Evolutionary conservation across 2,113 vertebrate genomes (phyloP), one percentile per base, ranked within the genome.

Genomic region (Menidia beryllina): DNA sequence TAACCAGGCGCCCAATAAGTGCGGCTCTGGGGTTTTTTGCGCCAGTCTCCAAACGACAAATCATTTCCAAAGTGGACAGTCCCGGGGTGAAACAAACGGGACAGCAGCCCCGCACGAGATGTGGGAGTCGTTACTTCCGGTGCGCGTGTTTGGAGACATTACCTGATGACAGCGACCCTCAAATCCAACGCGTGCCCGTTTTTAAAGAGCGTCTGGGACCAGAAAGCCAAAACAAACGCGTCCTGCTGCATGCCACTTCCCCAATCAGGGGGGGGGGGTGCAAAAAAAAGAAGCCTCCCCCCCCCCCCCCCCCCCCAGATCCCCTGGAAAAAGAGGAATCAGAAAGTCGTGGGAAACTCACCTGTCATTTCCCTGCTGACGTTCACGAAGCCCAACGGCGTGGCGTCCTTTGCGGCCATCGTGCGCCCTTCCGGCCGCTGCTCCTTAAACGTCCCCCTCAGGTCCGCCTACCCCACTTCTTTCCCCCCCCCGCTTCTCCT

Each of bases 311-410:
- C n/a, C n/a, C n/a, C n/a, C n/a, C n/a, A n/a, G n/a, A n/a, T n/a
- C n/a, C n/a, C n/a, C n/a, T n/a, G n/a, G n/a, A 34, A 34, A 34
- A 34, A 34, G 8, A 30, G 30, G 8, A 30, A 34, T 0, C 23
- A 58, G 27, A 76, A 84, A 83, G 52, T 70, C 72, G 1, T 0
- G 39, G 3, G 34, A 43, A 25, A 81, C 82, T 89, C 81, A 93
- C 93, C 93, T 92, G 93, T 91, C 75, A 93, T 91, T 52, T 94
- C 93, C 39, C 89, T 88, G 87, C 88, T 90, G 78, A 94, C 90
- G 82, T 56, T 84, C 49, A 71, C 71, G 67, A 92, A 93, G 43
- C 86, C 85, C 57, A 84, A 56, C 17, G 88, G 64, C 10, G 80
- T 51, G 72, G 21, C 81, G 39, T 94, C 93, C 70, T 92, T 93